Percentiles rank a stretch among this genome's conserved stretches.
These are phyloP conservation scores for Regulus satrapa DNA, from an alignment of 2,113 vertebrate species.

Conservation along the genomic window DNA sequence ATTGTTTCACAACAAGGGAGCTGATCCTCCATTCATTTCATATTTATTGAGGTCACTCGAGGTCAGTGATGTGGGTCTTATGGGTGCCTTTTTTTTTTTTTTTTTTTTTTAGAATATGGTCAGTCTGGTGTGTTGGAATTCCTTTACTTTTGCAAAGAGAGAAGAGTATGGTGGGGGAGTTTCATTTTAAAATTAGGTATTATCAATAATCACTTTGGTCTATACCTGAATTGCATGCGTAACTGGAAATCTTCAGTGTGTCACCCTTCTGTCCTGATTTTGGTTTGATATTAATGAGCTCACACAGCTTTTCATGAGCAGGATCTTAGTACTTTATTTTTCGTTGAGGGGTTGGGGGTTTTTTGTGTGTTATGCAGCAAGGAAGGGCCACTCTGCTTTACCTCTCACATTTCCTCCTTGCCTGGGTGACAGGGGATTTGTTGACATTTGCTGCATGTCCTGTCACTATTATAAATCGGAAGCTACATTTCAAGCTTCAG, in stretches of 20 bases:
- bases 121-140: constrained; percentile 22
- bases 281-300: constrained; percentile 13
- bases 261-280: neutral
- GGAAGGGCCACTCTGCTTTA: constrained; percentile 37
- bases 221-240: neutral
- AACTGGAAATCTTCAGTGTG: neutral
- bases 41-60: constrained; percentile 60
- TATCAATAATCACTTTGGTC: neutral
- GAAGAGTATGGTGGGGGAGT: neutral
- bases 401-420: constrained; percentile 66
- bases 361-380: neutral
- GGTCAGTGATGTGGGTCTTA: constrained; percentile 38
- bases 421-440: constrained; percentile 64
- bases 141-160: neutral
- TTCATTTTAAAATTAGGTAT: neutral
- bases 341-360: neutral
- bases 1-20: constrained; percentile 68
- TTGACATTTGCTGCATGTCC: constrained; percentile 75
- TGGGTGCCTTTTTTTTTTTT: neutral
- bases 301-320: neutral
- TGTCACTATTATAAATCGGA: constrained; percentile 69
- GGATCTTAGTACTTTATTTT: neutral
- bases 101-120: neutral
- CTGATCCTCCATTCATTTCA: constrained; percentile 70
- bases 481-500: constrained; percentile 75